Evolutionary conservation across 2,113 vertebrate species (phyloP), one percentile per base, ranked within the genome.

Genomic region (Leptocoma aspasia): DNA sequence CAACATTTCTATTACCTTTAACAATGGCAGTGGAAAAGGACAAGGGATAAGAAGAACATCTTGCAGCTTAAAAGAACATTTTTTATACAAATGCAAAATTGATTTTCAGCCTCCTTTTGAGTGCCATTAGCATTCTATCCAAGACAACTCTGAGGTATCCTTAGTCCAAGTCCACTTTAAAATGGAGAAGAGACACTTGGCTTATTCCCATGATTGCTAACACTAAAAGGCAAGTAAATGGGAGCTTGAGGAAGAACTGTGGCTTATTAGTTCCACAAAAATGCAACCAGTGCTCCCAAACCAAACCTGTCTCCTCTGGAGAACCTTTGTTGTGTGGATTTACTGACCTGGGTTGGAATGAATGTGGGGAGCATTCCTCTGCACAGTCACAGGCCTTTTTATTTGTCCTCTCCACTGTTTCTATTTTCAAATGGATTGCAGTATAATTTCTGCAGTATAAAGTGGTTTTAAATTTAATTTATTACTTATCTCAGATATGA

Each of bases 251-350:
- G 33, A n/a, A 56, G 59, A 92, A 41, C 33, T 42, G 23, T 57
- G 50, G 26, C 16, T 77, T 26, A 47, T 30, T 4, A 77, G 41
- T 18, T 26, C 59, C 54, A 39, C 20, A 69, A 33, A 93, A 77
- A 26, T 3, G 7, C 59, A 54, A n/a, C 11, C 5, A 3, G 30
- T 4, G 21, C 11, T 77, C 33, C 59, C 64, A 72, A 49, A 30
- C 7, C n/a, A n/a, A 53, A 30, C 39, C 54, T 2, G 3, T 35
- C 64, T 28, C 47, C 42, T 71, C 54, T 15, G 23, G 10, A 53
- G 15, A 15, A n/a, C 33, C n/a, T 61, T n/a, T n/a, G 39, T 20
- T 1, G 0, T 7, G 18, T 2, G 3, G 19, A 84, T 77, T 64
- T 53, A 83, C 77, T 69, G 45, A 56, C 23, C 35, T 47, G 30